Percentiles rank a stretch among this genome's conserved stretches.
phyloP scores from a whole-genome alignment of 2,797 vertebrate genomes.

The Enteromius viviparus region DNA sequence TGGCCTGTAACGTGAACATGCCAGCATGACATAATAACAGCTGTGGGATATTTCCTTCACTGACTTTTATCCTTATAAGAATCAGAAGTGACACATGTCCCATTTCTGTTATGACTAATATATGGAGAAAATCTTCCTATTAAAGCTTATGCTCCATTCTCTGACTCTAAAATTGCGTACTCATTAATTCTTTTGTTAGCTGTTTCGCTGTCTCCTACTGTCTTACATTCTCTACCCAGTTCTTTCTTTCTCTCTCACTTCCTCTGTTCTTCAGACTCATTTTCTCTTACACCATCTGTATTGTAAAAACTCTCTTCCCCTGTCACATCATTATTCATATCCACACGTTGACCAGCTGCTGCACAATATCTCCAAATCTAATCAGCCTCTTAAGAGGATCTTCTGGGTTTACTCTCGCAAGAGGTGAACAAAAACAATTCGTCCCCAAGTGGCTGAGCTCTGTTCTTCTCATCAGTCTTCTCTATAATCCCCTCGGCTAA shows the following conservation, averaged over 20 bases:
- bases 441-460: slow-evolving; percentile 10
- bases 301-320: background rate
- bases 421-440: slow-evolving; percentile 37
- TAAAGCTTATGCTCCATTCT: background rate
- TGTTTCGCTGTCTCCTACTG: background rate
- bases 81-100: background rate
- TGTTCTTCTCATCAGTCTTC: background rate
- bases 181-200: background rate
- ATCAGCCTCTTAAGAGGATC: slow-evolving; percentile 28
- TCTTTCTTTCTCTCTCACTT: background rate
- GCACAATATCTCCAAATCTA: slow-evolving; percentile 25
- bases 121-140: background rate
- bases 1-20: background rate
- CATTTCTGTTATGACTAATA: background rate
- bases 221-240: background rate
- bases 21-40: background rate
- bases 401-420: slow-evolving; percentile 7
- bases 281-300: slow-evolving; percentile 2
- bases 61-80: background rate
- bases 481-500: slow-evolving; percentile 9
- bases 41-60: slow-evolving; percentile 5
- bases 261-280: background rate
- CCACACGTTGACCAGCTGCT: slow-evolving; percentile 1
- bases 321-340: slow-evolving; percentile 40
- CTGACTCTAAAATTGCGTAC: background rate